Evolutionary conservation across 2,888 invertebrate genomes (phyloP).

Genomic region (Drosophila anomalata): DNA sequence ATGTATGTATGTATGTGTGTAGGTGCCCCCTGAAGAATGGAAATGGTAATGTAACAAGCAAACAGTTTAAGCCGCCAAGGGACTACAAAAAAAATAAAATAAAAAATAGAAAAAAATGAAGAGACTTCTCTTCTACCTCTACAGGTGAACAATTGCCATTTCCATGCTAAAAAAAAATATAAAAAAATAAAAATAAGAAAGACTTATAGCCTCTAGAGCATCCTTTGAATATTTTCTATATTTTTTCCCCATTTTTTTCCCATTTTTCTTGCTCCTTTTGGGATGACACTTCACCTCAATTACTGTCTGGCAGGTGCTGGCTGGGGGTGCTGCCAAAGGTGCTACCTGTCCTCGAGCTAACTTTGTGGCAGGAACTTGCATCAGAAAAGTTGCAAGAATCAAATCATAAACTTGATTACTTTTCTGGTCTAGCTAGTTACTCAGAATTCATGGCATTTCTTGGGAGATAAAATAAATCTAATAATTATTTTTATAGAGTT

Average conservation of each 20-base stretch:
- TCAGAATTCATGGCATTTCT: background rate
- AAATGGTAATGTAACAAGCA: conserved; percentile 67
- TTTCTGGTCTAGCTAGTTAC: background rate
- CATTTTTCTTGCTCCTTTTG: conserved; percentile 2
- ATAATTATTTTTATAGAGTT: background rate
- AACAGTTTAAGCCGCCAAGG: conserved; percentile 62
- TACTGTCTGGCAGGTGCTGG: conserved; percentile 17
- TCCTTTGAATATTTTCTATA: conserved; percentile 17
- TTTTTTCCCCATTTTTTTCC: background rate
- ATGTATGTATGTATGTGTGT: background rate
- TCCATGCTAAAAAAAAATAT: conserved; percentile 60
- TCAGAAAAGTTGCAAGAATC: background rate
- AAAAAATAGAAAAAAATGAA: conserved; percentile 3
- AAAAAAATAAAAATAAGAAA: background rate
- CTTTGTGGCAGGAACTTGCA: conserved; percentile 10
- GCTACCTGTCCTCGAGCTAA: conserved; percentile 1
- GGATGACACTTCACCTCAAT: conserved; percentile 21
- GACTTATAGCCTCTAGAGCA: conserved; percentile 6
- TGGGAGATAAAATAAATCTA: background rate
- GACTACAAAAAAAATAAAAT: background rate
- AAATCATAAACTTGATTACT: background rate
- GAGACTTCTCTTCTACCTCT: conserved; percentile 2
- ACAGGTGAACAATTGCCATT: conserved; percentile 49
- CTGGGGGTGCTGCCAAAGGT: background rate
- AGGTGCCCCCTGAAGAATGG: conserved; percentile 23